phyloP scores from a whole-genome alignment of 2,113 vertebrate genomes.

The Sciurus niger region DNA sequence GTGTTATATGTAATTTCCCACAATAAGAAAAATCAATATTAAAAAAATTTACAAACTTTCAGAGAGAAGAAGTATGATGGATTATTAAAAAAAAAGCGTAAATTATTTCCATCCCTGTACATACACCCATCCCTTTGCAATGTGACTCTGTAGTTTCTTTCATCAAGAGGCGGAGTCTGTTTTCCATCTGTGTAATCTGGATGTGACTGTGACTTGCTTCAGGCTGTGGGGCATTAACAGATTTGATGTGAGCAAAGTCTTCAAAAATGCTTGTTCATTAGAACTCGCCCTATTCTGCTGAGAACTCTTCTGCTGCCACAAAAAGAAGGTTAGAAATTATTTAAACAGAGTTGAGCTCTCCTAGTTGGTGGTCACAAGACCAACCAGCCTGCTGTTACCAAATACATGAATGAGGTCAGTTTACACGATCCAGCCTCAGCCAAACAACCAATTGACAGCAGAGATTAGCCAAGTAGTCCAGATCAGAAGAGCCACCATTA shows the following conservation, averaged over 20 bases:
- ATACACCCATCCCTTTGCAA: not conserved
- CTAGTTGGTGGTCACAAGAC: not conserved
- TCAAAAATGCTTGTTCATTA: not conserved
- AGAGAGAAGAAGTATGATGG: not conserved
- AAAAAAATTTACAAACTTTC: not conserved
- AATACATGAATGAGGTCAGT: not conserved
- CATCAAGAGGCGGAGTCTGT: not conserved
- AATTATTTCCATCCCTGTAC: not conserved
- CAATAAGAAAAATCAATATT: not conserved
- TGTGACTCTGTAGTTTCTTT: not conserved
- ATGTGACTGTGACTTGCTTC: not conserved
- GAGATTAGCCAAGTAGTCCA: not conserved
- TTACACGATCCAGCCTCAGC: not conserved
- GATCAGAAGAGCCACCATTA: not conserved
- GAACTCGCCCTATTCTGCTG: not conserved
- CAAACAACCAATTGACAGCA: not conserved
- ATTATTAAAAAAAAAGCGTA: too few relatives aligned
- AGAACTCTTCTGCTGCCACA: not conserved
- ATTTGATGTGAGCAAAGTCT: not conserved
- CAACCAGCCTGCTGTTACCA: not conserved
- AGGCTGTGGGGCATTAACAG: not conserved
- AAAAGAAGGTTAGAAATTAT: not conserved
- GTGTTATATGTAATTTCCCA: not conserved
- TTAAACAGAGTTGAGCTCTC: not conserved
- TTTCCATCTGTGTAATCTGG: not conserved